A percentile compares a stretch with the other conserved stretches of the same genome.
phyloP scores from a whole-genome alignment of 2,113 vertebrate species.

The Ploceus nigricollis region DNA sequence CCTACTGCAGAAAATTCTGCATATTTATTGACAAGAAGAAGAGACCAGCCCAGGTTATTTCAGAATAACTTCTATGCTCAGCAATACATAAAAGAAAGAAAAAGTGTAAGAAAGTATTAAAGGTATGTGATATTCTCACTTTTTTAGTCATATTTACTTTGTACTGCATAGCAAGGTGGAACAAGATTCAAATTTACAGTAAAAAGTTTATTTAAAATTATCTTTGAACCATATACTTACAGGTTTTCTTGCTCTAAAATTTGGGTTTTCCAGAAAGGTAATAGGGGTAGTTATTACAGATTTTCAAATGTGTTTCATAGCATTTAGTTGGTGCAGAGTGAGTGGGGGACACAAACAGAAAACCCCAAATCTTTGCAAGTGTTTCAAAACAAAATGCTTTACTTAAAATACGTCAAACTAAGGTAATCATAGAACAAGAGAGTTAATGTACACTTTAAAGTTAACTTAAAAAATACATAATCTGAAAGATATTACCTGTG shows the following conservation, averaged over 20 bases:
- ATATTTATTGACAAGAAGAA: neutral
- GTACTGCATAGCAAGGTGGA: neutral
- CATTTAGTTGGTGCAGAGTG: rapidly evolving
- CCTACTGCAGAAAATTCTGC: neutral
- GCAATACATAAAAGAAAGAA: neutral
- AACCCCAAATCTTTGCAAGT: rapidly evolving
- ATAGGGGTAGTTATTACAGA: neutral
- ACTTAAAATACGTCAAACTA: neutral
- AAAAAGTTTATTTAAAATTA: neutral
- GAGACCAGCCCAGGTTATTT: neutral
- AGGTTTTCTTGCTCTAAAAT: neutral
- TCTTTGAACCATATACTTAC: neutral
- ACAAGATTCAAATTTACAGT: neutral
- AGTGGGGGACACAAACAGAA: rapidly evolving
- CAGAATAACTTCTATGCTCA: neutral
- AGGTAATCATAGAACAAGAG: neutral
- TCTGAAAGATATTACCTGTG: neutral
- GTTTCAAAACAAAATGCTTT: neutral
- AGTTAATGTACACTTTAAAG: neutral
- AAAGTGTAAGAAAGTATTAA: neutral
- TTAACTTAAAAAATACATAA: neutral
- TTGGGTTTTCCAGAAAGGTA: neutral
- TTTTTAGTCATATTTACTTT: neutral
- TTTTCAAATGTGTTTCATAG: neutral
- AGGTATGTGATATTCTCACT: neutral